Evolutionary conservation across 2,888 invertebrate genomes (phyloP).

Genomic region (Nasonovia ribisnigri): DNA sequence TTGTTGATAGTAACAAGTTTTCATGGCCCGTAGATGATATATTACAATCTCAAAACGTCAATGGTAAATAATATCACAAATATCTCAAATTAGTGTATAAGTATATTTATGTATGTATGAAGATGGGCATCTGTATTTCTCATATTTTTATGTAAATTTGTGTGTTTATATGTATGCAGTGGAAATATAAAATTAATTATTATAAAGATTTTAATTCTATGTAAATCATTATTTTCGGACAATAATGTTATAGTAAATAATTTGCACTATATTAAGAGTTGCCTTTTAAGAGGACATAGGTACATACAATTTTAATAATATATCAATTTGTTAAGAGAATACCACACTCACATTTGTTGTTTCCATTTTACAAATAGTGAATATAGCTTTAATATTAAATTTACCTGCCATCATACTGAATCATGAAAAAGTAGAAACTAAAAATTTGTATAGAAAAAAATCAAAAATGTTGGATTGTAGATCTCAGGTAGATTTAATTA

Average conservation of each 20-base stretch:
- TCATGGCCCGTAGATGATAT: conserved; percentile 47
- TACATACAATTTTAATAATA: not conserved
- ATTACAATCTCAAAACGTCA: conserved; percentile 50
- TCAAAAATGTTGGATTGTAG: not conserved
- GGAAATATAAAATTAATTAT: not conserved
- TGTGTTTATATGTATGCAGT: not conserved
- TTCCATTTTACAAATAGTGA: too few species aligned
- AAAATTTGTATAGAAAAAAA: not conserved
- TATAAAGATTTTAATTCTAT: not conserved
- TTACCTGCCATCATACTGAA: not conserved
- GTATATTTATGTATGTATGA: not conserved
- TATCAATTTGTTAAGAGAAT: not conserved
- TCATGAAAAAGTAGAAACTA: not conserved
- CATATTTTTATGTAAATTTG: too few species aligned
- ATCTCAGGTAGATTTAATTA: not conserved
- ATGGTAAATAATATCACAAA: conserved; percentile 44
- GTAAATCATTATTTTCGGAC: not conserved
- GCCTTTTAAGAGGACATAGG: too few species aligned
- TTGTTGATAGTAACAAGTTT: conserved; percentile 55
- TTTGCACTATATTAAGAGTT: not conserved
- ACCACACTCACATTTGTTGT: too few species aligned
- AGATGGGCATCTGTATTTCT: too few species aligned
- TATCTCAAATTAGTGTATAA: not conserved
- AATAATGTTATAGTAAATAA: not conserved
- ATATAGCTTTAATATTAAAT: too few species aligned